Conservation (phyloP, 1,140 invertebrate genomes). For the Bombus picipes region DNA sequence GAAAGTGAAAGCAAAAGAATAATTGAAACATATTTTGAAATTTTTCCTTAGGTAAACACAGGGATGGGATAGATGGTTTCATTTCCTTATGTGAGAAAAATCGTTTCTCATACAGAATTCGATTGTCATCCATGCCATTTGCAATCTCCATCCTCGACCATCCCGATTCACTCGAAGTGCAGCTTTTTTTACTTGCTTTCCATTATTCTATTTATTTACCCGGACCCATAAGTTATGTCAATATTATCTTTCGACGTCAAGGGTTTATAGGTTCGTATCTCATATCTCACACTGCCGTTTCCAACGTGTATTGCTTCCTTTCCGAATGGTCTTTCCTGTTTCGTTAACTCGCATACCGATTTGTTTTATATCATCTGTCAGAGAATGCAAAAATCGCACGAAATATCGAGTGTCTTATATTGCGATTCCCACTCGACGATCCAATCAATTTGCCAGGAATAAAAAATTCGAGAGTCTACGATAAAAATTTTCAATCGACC, state of each 20-base stretch:
- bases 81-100: slow-evolving; percentile 5
- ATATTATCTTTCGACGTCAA: slow-evolving; percentile 25
- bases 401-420: neutral
- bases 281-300: slow-evolving; percentile 26
- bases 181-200: neutral
- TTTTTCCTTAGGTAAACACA: neutral
- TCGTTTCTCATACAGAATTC: neutral
- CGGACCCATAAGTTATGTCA: slow-evolving; percentile 34
- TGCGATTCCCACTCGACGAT: neutral
- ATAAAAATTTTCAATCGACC: neutral
- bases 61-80: neutral
- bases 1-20: neutral
- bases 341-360: neutral
- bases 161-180: neutral
- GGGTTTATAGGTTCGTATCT: slow-evolving; percentile 29
- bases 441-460: neutral
- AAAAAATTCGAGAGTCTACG: neutral
- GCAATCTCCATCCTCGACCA: slow-evolving; percentile 1
- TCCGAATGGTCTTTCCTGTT: neutral
- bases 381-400: neutral
- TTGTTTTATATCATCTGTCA: neutral
- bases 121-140: neutral
- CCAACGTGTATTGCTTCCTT: slow-evolving; percentile 24
- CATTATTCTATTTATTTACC: slow-evolving; percentile 45
- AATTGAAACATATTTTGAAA: neutral